Conservation (phyloP, 2,797 vertebrate genomes). For the Danio jaintianensis region DNA sequence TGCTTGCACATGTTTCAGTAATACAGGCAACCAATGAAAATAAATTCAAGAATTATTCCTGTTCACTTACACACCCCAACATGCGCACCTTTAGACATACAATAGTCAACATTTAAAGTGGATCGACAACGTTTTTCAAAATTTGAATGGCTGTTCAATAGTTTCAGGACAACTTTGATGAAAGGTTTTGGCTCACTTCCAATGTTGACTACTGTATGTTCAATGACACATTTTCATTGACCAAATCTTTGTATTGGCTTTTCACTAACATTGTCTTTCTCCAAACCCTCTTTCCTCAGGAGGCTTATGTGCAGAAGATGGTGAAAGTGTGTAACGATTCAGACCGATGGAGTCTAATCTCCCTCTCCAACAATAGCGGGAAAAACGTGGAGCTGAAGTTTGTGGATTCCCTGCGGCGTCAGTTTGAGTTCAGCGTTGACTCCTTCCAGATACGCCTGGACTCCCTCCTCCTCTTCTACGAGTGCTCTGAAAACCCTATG, state of each 20-base stretch:
- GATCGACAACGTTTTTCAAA: too few species aligned
- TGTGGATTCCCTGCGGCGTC: constrained; percentile 95
- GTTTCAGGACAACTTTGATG: too few species aligned
- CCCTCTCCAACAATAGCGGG: constrained; percentile 97
- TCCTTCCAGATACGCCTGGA: constrained; percentile 99
- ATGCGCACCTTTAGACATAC: too few species aligned
- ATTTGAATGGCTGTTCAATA: too few species aligned
- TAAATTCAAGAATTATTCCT: background rate
- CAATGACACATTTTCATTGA: background rate
- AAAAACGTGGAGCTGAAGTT: constrained; percentile 99
- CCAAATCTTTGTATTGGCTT: too few species aligned
- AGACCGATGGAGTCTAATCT: constrained; percentile 99
- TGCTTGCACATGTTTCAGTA: too few species aligned
- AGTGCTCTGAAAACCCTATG: constrained; percentile 98
- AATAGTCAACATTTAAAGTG: too few species aligned
- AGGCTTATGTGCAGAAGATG: constrained; percentile 99
- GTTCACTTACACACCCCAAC: background rate
- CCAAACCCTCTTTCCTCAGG: constrained; percentile 77
- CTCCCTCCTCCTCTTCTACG: constrained; percentile 97
- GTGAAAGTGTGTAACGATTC: constrained; percentile 99
- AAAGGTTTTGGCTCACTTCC: too few species aligned
- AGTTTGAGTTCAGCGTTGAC: constrained; percentile 99
- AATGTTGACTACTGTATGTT: too few species aligned
- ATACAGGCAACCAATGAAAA: too few species aligned
- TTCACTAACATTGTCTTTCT: background rate